Evolutionary conservation across 2,113 vertebrate species (phyloP).

Genomic region (Vicugna pacos): DNA sequence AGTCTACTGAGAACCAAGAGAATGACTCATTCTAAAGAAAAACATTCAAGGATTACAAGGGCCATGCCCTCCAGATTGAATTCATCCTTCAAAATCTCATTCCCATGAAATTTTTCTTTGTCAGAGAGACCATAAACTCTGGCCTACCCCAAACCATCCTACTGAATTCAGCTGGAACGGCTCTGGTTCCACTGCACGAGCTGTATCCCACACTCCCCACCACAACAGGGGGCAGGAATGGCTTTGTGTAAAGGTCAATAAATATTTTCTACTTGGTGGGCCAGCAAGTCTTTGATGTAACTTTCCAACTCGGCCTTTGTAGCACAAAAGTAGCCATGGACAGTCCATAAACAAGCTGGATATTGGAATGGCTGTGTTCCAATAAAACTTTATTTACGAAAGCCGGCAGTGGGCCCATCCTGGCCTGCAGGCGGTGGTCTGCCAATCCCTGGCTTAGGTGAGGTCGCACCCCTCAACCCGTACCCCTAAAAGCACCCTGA

Average conservation of each 20-base stretch:
- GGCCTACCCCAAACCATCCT: background rate
- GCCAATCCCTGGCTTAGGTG: background rate
- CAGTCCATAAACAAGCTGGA: background rate
- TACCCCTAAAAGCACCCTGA: background rate
- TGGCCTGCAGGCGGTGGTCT: accelerated
- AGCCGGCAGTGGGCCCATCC: background rate
- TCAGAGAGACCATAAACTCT: background rate
- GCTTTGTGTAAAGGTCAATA: background rate
- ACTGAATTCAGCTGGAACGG: background rate
- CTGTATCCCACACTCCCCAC: background rate
- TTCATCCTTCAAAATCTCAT: background rate
- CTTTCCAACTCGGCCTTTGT: background rate
- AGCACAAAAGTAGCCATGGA: background rate
- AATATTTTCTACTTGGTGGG: no score
- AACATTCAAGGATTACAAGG: background rate
- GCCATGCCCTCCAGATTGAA: background rate
- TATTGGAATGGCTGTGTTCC: background rate
- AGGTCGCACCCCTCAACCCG: accelerated
- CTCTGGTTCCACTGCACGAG: accelerated
- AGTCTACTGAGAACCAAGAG: background rate
- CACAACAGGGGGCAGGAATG: background rate
- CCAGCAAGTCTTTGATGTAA: background rate
- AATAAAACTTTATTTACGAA: slow-evolving; percentile 40
- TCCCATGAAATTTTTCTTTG: background rate
- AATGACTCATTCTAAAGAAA: background rate